Evolutionary conservation across 1,140 invertebrate genomes (phyloP), one percentile per base, ranked within the genome.

Genomic region (Papilio dardanus): DNA sequence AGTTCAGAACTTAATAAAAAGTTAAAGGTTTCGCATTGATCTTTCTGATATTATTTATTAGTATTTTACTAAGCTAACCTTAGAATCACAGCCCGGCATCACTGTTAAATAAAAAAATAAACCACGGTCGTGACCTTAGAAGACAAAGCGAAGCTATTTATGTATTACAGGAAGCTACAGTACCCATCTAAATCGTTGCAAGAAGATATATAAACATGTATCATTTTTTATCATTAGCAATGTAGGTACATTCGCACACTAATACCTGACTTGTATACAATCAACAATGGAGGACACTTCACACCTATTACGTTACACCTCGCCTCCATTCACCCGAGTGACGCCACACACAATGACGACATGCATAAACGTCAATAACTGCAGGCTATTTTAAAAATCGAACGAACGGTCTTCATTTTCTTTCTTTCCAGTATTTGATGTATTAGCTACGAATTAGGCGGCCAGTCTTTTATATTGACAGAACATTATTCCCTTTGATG

Each of bases 251-350:
- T 75, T 83, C 78, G 76, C 78, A 71, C 79, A 73, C 76, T 69
- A 74, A 82, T 88, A 90, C 88, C 88, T 91, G 87, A 87, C 80
- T 82, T 81, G 73, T 85, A 88, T 82, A 80, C 78, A 82, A 67
- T 80, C 76, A 77, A 90, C 88, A 92, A 92, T 84, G 71, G 40
- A 67, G 58, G 78, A 90, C 89, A 91, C 89, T 92, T 92, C 91
- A 92, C 91, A 92, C 89, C 87, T 91, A 92, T 92, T 91, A 91
- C 85, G 83, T 83, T 85, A 86, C 87, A 87, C 83, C 85, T 83
- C 81, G 84, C 81, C 81, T 83, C 87, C 89, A 90, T 91, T 92
- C 88, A 90, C 79, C 40, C 42, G 75, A 79, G 74, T 90, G 83
- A 92, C 90, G 91, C 90, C 90, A 88, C 83, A 82, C 87, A 90